phyloP scores from a whole-genome alignment of 30 jellyfish, hydroid and myxozoan genomes.

The Aurelia sp. region DNA sequence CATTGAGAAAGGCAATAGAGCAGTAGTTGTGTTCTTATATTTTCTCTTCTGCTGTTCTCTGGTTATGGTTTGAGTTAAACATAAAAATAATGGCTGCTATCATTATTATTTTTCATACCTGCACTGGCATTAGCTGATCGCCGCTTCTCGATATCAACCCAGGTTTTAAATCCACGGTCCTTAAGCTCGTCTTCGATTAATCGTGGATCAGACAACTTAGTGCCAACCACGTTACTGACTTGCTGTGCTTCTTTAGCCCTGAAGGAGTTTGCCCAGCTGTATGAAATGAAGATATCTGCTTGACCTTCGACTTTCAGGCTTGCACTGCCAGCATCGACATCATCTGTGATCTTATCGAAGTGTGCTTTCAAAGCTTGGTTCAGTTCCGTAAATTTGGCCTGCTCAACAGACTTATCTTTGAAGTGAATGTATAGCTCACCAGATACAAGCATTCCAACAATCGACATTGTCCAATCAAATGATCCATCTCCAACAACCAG shows the following conservation, averaged over 20 bases:
- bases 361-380: constrained; percentile 55
- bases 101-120: constrained; percentile 3
- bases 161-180: constrained; percentile 53
- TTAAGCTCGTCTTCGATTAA: constrained; percentile 44
- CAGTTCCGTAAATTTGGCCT: constrained; percentile 53
- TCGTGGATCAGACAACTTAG: constrained; percentile 78
- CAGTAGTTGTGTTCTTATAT: too few relatives aligned
- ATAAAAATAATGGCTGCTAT: too few relatives aligned
- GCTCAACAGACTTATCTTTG: constrained; percentile 69
- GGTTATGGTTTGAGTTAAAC: too few relatives aligned
- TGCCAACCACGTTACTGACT: constrained; percentile 30
- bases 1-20: too few relatives aligned
- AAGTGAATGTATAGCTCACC: constrained; percentile 84
- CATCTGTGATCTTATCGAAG: constrained; percentile 35
- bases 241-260: constrained; percentile 59
- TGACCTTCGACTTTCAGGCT: constrained; percentile 19
- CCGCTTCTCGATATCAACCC: constrained; percentile 82
- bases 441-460: constrained; percentile 83
- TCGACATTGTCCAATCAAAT: constrained; percentile 74
- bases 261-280: constrained; percentile 83
- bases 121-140: constrained; percentile 72
- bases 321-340: constrained; percentile 21
- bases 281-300: constrained; percentile 81
- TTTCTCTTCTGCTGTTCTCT: too few relatives aligned
- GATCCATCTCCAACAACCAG: constrained; percentile 89